A percentile compares a stretch with the other conserved stretches of the same genome.
Evolutionary conservation across 2,888 invertebrate genomes (phyloP).

Genomic region (Frankliniella intonsa): DNA sequence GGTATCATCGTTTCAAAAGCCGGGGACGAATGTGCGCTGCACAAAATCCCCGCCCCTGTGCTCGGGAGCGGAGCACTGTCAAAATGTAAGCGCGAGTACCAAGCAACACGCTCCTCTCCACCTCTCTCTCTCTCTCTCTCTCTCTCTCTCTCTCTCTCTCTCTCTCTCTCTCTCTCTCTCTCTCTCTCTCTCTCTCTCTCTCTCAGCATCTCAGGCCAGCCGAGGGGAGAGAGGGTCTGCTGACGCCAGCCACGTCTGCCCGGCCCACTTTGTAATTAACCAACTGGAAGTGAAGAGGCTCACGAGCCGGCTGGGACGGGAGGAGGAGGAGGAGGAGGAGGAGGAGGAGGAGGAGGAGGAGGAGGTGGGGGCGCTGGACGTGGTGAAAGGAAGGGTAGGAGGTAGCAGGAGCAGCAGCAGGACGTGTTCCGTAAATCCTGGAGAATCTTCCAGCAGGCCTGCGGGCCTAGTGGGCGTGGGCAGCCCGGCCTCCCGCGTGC

Average conservation of each 20-base stretch:
- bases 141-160: too few relatives aligned
- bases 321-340: neutral
- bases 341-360: neutral
- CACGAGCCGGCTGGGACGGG: neutral
- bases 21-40: neutral
- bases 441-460: neutral
- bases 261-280: constrained; percentile 21
- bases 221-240: neutral
- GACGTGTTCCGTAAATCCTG: neutral
- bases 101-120: too few relatives aligned
- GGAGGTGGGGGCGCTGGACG: neutral
- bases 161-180: too few relatives aligned
- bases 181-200: too few relatives aligned
- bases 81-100: too few relatives aligned
- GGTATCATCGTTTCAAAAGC: neutral
- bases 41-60: too few relatives aligned
- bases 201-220: too few relatives aligned
- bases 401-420: neutral
- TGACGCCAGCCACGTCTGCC: neutral
- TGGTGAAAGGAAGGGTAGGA: neutral
- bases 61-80: too few relatives aligned
- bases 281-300: constrained; percentile 24
- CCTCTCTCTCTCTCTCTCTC: too few relatives aligned
- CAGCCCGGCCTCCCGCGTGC: too few relatives aligned
- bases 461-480: too few relatives aligned